phyloP scores from a whole-genome alignment of 2,113 vertebrate species.

The Ceyx melanurus region DNA sequence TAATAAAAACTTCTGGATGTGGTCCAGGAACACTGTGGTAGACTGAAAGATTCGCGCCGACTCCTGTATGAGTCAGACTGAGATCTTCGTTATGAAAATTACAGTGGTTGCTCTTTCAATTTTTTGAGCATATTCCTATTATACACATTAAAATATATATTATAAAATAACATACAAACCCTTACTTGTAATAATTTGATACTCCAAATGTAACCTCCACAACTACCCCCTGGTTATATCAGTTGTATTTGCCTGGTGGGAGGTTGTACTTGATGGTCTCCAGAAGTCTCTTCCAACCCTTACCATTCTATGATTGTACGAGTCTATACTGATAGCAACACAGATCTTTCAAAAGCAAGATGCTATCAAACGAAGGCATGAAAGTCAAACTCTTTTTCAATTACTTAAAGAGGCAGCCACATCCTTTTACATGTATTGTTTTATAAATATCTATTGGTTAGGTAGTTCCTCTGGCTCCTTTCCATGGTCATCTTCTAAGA shows the following conservation, averaged over 20 bases:
- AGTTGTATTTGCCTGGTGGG: neutral
- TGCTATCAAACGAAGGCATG: neutral
- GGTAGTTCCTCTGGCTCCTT: neutral
- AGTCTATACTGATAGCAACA: neutral
- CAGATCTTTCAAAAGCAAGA: neutral
- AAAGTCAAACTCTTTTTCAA: neutral
- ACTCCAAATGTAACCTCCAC: neutral
- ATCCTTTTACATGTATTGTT: neutral
- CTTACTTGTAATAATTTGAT: neutral
- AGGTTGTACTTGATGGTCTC: no score
- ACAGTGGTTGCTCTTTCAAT: fast-evolving
- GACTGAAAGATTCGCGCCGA: neutral
- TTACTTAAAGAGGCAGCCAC: neutral
- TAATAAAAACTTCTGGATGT: neutral
- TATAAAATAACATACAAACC: neutral
- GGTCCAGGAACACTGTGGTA: neutral
- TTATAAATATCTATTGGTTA: neutral
- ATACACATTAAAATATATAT: neutral
- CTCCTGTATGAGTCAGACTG: neutral
- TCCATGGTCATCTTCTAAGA: neutral
- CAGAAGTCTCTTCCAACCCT: no score
- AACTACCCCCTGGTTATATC: neutral
- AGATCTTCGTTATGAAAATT: neutral
- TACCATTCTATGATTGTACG: no score
- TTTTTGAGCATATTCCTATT: neutral